These are phyloP conservation scores for Ricordea florida DNA, from an alignment of 92 coral and sea anemone species.

Conservation along the genomic window DNA sequence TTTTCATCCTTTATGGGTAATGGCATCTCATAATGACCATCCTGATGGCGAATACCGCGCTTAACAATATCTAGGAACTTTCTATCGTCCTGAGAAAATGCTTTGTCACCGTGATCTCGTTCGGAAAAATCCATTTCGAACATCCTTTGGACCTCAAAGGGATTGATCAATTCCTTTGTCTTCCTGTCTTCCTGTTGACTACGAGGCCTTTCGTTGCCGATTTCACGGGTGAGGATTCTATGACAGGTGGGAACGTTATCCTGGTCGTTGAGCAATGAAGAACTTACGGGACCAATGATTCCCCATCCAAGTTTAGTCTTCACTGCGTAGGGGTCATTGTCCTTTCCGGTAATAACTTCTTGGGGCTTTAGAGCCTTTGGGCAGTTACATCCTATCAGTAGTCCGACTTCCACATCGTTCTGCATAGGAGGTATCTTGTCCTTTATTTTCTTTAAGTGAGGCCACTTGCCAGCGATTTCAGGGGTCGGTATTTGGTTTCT, in stretches of 20 bases:
- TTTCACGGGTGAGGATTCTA: not conserved
- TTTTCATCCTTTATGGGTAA: not conserved
- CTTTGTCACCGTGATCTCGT: not conserved
- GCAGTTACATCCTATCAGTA: slow-evolving; percentile 64
- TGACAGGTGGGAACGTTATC: not conserved
- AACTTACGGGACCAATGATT: slow-evolving; percentile 46
- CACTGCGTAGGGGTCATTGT: slow-evolving; percentile 53
- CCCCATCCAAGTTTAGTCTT: slow-evolving; percentile 54
- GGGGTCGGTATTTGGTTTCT: slow-evolving; percentile 67
- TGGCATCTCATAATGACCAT: slow-evolving; percentile 45
- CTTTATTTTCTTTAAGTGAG: slow-evolving; percentile 34
- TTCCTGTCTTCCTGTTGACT: not conserved
- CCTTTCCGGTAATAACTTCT: slow-evolving; percentile 54
- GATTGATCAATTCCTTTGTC: slow-evolving; percentile 41
- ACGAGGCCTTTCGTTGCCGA: not conserved
- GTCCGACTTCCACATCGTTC: slow-evolving; percentile 29
- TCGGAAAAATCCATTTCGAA: slow-evolving; percentile 61
- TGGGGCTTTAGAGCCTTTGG: slow-evolving; percentile 45
- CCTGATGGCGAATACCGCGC: slow-evolving; percentile 33
- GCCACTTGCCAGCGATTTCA: slow-evolving; percentile 42
- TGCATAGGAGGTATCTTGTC: slow-evolving; percentile 20
- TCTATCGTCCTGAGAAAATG: slow-evolving; percentile 52
- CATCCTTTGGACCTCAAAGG: slow-evolving; percentile 32
- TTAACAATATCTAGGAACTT: slow-evolving; percentile 21
- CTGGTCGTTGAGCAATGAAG: not conserved